Percentiles rank a stretch among this genome's conserved stretches.
Conservation (phyloP, 2,888 invertebrate genomes). For the Ceramica pisi region DNA sequence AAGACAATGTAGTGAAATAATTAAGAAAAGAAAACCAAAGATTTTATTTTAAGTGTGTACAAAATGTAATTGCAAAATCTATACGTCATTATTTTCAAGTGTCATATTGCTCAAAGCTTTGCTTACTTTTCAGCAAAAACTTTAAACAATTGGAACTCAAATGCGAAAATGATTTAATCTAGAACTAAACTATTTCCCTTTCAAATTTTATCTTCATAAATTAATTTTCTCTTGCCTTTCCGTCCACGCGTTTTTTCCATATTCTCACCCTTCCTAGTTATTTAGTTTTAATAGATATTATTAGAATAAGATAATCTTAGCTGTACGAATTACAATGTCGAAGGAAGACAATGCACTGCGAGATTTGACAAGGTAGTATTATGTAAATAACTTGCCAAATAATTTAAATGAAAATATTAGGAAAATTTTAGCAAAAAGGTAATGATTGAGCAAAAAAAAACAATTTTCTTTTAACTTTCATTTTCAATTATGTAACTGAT, state of each 20-base stretch:
- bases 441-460: constrained; percentile 16
- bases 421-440: constrained; percentile 18
- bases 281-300: constrained; percentile 51
- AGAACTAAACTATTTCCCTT: constrained; percentile 12
- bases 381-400: constrained; percentile 77
- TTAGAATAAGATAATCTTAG: constrained; percentile 45
- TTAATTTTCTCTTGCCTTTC: constrained; percentile 51
- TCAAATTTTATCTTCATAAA: constrained; percentile 8
- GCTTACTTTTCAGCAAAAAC: constrained; percentile 10
- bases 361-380: constrained; percentile 86
- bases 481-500: too few species aligned
- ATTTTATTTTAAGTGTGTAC: constrained; percentile 21
- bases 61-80: constrained; percentile 2
- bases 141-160: not conserved
- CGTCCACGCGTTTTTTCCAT: constrained; percentile 60
- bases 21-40: constrained; percentile 56
- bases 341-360: constrained; percentile 81
- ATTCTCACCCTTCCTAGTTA: constrained; percentile 49
- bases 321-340: constrained; percentile 64
- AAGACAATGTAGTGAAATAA: constrained; percentile 63
- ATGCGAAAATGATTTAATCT: not conserved
- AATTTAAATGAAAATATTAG: constrained; percentile 63
- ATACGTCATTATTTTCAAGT: constrained; percentile 17
- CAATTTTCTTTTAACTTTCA: not conserved
- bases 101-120: constrained; percentile 15